A percentile compares a stretch with the other conserved stretches of the same genome.
Conservation (phyloP, 2,113 vertebrate genomes). For the Oceanites oceanicus region DNA sequence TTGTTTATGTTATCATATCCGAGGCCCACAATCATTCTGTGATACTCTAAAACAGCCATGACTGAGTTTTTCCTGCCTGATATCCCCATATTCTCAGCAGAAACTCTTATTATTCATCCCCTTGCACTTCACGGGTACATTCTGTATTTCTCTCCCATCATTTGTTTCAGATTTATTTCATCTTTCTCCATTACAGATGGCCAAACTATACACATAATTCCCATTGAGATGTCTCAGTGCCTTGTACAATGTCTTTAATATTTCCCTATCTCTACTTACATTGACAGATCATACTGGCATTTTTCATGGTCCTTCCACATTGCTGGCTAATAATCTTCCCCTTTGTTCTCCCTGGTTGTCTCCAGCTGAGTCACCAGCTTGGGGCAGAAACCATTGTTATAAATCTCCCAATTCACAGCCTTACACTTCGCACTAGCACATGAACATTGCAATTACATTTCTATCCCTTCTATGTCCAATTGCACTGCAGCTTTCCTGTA, state of each 20-base stretch:
- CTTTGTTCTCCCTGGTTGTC: background rate
- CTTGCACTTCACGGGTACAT: background rate
- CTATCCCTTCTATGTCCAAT: background rate
- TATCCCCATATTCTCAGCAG: background rate
- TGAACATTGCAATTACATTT: background rate
- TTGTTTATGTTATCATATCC: background rate
- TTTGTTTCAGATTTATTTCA: constrained; percentile 16
- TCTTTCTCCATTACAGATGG: background rate
- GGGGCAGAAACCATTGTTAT: background rate
- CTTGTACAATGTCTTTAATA: background rate
- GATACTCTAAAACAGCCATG: background rate
- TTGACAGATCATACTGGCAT: background rate
- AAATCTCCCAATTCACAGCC: background rate
- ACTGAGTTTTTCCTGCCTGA: background rate
- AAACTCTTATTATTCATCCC: background rate
- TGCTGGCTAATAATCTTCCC: background rate
- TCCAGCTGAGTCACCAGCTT: background rate
- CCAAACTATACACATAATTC: background rate
- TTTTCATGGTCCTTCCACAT: background rate
- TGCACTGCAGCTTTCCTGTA: background rate
- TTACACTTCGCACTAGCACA: background rate
- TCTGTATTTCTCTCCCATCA: background rate
- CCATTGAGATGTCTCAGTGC: background rate
- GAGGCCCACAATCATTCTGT: background rate
- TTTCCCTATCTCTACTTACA: background rate